Evolutionary conservation across 2,113 vertebrate genomes (phyloP), one percentile per base, ranked within the genome.

Genomic region (Argyrosomus japonicus): DNA sequence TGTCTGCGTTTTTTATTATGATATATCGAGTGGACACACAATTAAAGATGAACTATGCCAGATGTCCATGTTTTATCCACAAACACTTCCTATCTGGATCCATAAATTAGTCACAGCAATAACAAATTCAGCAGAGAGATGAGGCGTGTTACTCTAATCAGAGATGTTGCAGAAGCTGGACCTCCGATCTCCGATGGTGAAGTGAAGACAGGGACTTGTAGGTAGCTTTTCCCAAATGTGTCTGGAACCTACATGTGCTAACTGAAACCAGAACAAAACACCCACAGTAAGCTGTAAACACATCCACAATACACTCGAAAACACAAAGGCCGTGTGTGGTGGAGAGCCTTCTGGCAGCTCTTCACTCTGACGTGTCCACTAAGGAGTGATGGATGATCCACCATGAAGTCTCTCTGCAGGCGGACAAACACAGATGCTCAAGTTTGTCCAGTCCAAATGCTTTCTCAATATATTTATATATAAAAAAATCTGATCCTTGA

Each of bases 331-430:
- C 4, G 27, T 63, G 69, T 71, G 75, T 78, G 63, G 23, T 81
- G 43, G 45, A 58, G 40, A 72, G 84, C 86, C 67, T 81, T 84
- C 76, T 88, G 87, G 89, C 87, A 86, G 86, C 68, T 81, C 71
- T 83, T 86, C 84, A 88, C 77, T 48, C 83, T 79, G 74, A 86
- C 83, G 82, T 81, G 77, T 85, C 89, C 77, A 81, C 88, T 73
- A 75, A 89, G 74, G 64, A 84, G 79, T 91, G 91, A 93, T 89
- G 87, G 79, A 91, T 86, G 89, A 86, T 56, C 77, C 53, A 70
- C 79, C 40, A 73, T 19, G 58, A 77, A 91, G 77, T 57, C 60
- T 84, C 80, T 87, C 82, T 81, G 84, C 81, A 76, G 84, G 88
- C 82, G 27, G 18, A 68, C 56, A 61, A 75, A 75, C 79, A 77